These are phyloP conservation scores for Apamea monoglypha DNA, from an alignment of 2,888 invertebrate species.

Conservation along the genomic window DNA sequence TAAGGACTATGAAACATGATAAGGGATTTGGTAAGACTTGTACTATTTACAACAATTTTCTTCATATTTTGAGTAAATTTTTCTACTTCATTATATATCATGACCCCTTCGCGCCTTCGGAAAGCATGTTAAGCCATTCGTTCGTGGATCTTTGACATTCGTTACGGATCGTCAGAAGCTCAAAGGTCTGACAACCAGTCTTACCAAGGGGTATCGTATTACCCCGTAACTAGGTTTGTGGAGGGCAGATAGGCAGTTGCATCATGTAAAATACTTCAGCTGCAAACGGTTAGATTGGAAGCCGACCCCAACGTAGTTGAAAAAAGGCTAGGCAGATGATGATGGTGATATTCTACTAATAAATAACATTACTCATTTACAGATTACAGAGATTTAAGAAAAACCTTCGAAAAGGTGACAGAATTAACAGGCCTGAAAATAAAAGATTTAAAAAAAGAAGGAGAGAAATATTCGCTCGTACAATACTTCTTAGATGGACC, in stretches of 20 bases:
- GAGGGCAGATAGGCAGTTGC: not conserved
- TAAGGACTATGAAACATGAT: constrained; percentile 81
- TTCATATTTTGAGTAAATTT: not conserved
- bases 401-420: constrained; percentile 78
- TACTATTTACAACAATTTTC: not conserved
- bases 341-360: not conserved
- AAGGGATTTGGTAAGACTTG: constrained; percentile 78
- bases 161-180: not conserved
- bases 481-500: constrained; percentile 81
- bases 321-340: not conserved
- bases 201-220: not conserved
- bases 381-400: constrained; percentile 80
- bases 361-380: constrained; percentile 18
- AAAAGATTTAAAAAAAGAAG: constrained; percentile 76
- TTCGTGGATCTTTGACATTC: not conserved
- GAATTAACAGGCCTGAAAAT: constrained; percentile 81
- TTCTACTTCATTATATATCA: not conserved
- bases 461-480: constrained; percentile 79
- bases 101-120: not conserved
- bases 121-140: not conserved
- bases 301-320: not conserved
- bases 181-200: not conserved
- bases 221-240: not conserved
- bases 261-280: not conserved
- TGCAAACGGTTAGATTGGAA: not conserved